Percentiles rank a stretch among this genome's conserved stretches.
These are phyloP conservation scores for Eriocheir sinensis DNA, from an alignment of 1,140 invertebrate genomes.

Conservation along the genomic window DNA sequence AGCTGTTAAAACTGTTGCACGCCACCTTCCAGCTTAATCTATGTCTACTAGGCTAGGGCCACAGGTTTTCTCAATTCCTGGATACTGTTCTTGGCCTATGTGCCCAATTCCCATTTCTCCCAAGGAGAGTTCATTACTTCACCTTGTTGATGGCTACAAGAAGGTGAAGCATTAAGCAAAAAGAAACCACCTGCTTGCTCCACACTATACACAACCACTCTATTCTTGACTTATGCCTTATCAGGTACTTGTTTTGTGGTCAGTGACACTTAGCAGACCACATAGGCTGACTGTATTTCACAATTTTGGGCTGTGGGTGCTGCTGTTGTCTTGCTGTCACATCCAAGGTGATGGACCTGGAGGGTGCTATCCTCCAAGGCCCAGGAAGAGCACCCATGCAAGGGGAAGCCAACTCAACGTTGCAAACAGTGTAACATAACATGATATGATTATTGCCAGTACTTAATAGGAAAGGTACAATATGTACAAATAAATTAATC, in stretches of 20 bases:
- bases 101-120: not conserved
- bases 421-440: slow-evolving; percentile 50
- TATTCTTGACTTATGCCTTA: slow-evolving; percentile 71
- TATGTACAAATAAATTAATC: slow-evolving; percentile 75
- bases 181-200: slow-evolving; percentile 2
- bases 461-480: slow-evolving; percentile 61
- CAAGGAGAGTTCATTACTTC: not conserved
- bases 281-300: slow-evolving; percentile 73
- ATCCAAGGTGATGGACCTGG: slow-evolving; percentile 43
- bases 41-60: not conserved
- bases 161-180: slow-evolving; percentile 14
- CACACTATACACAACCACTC: slow-evolving; percentile 70
- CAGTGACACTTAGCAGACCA: slow-evolving; percentile 46
- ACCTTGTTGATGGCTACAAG: not conserved
- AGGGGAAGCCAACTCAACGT: slow-evolving; percentile 51
- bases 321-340: slow-evolving; percentile 57
- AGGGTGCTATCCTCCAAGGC: slow-evolving; percentile 44
- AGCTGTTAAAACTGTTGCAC: too few relatives aligned
- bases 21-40: not conserved
- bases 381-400: slow-evolving; percentile 17
- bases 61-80: not conserved
- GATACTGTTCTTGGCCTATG: not conserved
- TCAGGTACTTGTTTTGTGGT: slow-evolving; percentile 75
- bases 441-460: slow-evolving; percentile 64
- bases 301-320: slow-evolving; percentile 60